phyloP scores from a whole-genome alignment of 1,140 invertebrate species.

The Zaprionus inermis region DNA sequence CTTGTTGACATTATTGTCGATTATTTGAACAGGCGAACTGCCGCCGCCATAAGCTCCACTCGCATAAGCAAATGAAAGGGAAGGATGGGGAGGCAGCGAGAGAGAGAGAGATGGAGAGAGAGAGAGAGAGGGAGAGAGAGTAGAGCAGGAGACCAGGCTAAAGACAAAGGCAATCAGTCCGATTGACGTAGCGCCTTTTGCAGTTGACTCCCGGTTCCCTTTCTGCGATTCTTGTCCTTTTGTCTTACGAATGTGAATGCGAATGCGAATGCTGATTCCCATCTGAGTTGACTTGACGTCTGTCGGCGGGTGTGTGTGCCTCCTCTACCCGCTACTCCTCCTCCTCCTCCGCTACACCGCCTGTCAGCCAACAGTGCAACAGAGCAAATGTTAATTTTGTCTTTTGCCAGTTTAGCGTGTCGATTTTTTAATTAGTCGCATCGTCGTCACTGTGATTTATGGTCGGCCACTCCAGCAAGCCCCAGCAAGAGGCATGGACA shows the following conservation, averaged over 20 bases:
- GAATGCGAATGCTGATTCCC: conserved; percentile 31
- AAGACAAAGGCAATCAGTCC: conserved; percentile 56
- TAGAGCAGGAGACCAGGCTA: conserved; percentile 32
- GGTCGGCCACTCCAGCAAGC: conserved; percentile 45
- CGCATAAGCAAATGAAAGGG: conserved; percentile 72
- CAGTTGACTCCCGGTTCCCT: background rate
- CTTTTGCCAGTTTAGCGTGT: conserved; percentile 81
- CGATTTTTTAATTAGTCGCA: conserved; percentile 83
- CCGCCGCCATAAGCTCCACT: conserved; percentile 53
- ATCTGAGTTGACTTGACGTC: conserved; percentile 35
- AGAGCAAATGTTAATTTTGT: conserved; percentile 78
- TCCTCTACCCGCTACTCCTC: conserved; percentile 12
- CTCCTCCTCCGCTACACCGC: background rate
- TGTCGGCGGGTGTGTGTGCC: conserved; percentile 43
- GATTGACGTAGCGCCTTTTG: conserved; percentile 39
- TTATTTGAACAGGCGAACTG: conserved; percentile 69
- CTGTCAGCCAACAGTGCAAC: conserved; percentile 32
- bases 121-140: background rate
- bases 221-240: background rate
- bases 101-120: background rate
- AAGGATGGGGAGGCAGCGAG: conserved; percentile 44
- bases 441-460: conserved; percentile 81
- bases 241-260: conserved; percentile 9
- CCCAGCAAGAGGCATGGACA: conserved; percentile 20
- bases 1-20: conserved; percentile 80